Conservation (phyloP, 2,888 invertebrate species). For the Strigamia crassipes region DNA sequence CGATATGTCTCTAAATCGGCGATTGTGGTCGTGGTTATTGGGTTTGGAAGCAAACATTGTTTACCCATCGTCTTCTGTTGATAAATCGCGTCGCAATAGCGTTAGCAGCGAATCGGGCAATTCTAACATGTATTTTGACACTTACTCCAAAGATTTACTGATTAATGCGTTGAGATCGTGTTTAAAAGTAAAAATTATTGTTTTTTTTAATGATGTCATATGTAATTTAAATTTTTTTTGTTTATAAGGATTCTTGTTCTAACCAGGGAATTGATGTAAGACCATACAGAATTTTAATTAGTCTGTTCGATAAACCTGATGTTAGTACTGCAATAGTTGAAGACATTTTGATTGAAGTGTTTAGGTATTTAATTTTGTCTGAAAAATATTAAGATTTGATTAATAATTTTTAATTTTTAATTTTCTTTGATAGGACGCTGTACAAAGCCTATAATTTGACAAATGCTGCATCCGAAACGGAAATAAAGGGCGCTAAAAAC, state of each 20-base stretch:
- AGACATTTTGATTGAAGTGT: conserved; percentile 76
- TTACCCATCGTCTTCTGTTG: conserved; percentile 56
- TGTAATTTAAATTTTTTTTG: conserved; percentile 44
- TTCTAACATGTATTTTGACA: conserved; percentile 52
- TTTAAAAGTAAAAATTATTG: conserved; percentile 50
- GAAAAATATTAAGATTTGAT: neutral
- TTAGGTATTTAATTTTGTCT: conserved; percentile 59
- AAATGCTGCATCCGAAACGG: neutral
- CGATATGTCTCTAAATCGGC: conserved; percentile 86
- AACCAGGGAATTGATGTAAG: conserved; percentile 53
- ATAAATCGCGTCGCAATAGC: conserved; percentile 52
- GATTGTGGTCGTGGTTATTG: conserved; percentile 82
- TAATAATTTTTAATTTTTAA: neutral
- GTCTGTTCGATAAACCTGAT: conserved; percentile 83
- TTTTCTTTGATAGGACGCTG: conserved; percentile 7
- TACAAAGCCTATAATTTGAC: neutral
- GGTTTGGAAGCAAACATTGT: conserved; percentile 70
- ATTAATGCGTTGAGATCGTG: conserved; percentile 55
- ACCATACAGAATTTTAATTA: conserved; percentile 76
- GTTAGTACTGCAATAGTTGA: conserved; percentile 79
- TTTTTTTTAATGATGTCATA: neutral
- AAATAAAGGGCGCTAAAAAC: neutral
- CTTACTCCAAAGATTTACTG: conserved; percentile 53
- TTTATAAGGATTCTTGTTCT: conserved; percentile 46
- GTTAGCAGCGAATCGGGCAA: conserved; percentile 54